Conservation (phyloP, 2,888 invertebrate species). For the Drosophila kanekoi region DNA sequence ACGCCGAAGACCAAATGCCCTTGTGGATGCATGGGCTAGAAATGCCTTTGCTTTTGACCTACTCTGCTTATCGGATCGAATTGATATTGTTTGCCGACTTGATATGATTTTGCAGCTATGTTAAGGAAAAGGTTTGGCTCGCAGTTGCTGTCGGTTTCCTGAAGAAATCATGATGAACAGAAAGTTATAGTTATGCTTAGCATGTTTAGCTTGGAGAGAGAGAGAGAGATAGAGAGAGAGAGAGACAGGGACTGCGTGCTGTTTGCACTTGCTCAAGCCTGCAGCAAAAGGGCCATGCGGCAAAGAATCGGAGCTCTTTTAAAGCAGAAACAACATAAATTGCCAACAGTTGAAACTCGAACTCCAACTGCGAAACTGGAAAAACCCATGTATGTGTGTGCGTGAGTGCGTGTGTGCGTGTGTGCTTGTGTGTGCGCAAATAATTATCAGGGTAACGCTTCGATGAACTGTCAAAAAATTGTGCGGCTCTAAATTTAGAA, state of each 20-base stretch:
- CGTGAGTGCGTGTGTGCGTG: background rate
- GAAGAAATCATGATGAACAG: no score
- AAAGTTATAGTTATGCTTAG: no score
- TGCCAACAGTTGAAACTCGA: slow-evolving; percentile 23
- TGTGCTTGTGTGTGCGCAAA: slow-evolving; percentile 1
- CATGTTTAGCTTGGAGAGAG: background rate
- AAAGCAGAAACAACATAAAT: slow-evolving; percentile 28
- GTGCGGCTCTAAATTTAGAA: slow-evolving; percentile 35
- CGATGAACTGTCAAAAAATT: slow-evolving; percentile 47
- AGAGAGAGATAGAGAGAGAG: background rate
- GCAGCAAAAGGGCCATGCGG: slow-evolving; percentile 1
- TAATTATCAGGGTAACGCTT: slow-evolving; percentile 59
- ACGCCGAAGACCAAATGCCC: no score
- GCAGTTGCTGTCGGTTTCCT: no score
- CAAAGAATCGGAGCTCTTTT: slow-evolving; percentile 30
- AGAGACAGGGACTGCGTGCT: slow-evolving; percentile 31
- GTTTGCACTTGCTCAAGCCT: slow-evolving; percentile 44
- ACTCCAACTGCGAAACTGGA: slow-evolving; percentile 14
- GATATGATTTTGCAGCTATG: no score
- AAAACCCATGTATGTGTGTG: slow-evolving; percentile 1
- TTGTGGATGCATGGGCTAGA: no score
- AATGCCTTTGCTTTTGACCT: no score
- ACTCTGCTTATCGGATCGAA: background rate
- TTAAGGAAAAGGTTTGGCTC: no score
- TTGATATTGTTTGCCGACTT: background rate